A percentile compares a stretch with the other conserved stretches of the same genome.
phyloP scores from a whole-genome alignment of 2,113 vertebrate species.

The Ciconia boyciana region DNA sequence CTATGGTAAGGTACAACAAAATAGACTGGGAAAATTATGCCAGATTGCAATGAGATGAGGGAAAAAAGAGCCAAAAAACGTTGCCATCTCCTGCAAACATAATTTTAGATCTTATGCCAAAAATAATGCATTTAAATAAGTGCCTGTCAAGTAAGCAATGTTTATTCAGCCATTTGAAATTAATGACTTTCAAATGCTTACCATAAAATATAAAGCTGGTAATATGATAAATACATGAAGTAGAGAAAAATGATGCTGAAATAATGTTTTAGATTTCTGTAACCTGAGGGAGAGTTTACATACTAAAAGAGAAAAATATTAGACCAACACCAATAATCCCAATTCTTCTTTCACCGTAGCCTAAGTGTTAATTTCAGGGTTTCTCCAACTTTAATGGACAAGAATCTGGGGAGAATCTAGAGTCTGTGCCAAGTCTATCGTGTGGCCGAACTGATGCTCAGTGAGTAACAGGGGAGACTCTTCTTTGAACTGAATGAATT shows the following conservation, averaged over 20 bases:
- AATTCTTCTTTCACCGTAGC: not conserved
- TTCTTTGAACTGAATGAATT: not conserved
- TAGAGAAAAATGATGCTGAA: not conserved
- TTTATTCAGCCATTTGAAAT: conserved; percentile 35
- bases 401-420: not conserved
- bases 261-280: not conserved
- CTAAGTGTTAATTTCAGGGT: not conserved
- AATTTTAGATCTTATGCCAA: conserved; percentile 20
- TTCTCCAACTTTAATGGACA: not conserved
- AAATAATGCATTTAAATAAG: conserved; percentile 35
- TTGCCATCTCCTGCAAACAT: not conserved
- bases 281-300: not conserved
- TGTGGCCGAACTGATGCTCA: accelerated
- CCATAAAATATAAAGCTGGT: not conserved
- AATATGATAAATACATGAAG: not conserved
- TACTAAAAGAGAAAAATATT: not conserved
- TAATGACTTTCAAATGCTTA: conserved; percentile 18
- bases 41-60: not conserved
- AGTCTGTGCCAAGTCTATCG: not conserved
- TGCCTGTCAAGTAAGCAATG: conserved; percentile 6
- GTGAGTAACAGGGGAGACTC: not conserved
- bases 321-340: not conserved
- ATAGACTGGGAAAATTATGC: not conserved
- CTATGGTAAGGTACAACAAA: not conserved
- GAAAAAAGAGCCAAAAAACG: not conserved